A percentile compares a stretch with the other conserved stretches of the same genome.
Evolutionary conservation across 1,140 invertebrate genomes (phyloP).

Genomic region (Trissolcus basalis): DNA sequence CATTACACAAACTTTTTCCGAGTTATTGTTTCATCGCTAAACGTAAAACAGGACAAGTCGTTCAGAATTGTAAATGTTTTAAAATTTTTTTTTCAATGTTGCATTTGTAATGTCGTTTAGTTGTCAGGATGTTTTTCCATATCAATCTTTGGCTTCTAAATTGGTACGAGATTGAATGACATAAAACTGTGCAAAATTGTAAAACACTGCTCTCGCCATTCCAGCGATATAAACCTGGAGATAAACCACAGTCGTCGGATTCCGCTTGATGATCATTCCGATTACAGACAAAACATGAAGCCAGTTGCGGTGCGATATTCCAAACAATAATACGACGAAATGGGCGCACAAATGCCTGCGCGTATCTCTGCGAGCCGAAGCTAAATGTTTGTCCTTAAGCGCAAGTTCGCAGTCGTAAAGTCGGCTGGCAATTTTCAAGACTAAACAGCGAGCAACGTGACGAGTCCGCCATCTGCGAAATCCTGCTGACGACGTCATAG

Average conservation of each 20-base stretch:
- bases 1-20: constrained; percentile 13
- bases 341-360: constrained; percentile 2
- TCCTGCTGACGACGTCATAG: constrained; percentile 25
- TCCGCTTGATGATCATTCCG: not conserved
- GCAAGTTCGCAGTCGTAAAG: constrained; percentile 11
- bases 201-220: no score
- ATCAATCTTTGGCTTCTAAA: no score
- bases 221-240: no score
- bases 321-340: constrained; percentile 19
- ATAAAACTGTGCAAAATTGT: no score
- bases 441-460: constrained; percentile 15
- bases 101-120: no score
- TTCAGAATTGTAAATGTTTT: no score
- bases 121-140: no score
- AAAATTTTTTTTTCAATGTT: no score
- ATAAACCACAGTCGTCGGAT: constrained; percentile 8
- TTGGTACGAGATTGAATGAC: no score
- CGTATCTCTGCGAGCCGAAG: not conserved
- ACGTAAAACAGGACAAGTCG: no score
- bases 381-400: constrained; percentile 14
- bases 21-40: constrained; percentile 18
- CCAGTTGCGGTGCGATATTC: constrained; percentile 13
- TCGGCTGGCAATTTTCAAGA: constrained; percentile 17
- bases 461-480: constrained; percentile 28
- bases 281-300: constrained; percentile 6